Evolutionary conservation across 2,113 vertebrate species (phyloP), one percentile per base, ranked within the genome.

Genomic region (Pterocles burchelli): DNA sequence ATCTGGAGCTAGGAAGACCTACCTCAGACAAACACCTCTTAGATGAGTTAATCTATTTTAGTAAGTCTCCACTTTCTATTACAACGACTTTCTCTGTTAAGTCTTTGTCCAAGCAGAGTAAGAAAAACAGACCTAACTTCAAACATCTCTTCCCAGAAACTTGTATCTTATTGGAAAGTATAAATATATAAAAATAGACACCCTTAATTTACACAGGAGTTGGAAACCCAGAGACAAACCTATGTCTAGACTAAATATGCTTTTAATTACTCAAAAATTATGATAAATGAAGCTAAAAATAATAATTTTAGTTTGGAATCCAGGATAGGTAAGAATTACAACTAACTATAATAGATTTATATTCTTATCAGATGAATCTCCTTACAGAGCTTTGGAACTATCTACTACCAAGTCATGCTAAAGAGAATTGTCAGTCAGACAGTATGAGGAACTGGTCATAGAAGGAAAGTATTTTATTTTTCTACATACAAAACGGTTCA

Each of bases 321-420:
- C 5, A 41, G 9, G 3, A 19, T 68, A 43, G 4, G 41, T 57
- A 52, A 49, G 17, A 45, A 33, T 14, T 17, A 12, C 13, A 61
- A 21, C 5, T 45, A 20, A 20, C 1, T 49, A 28, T 73, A 18
- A 26, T 54, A 13, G 10, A 21, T 86, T 66, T 70, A 6, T 67
- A 15, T 62, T 76, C 24, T 51, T 54, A 25, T 41, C 17, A 88
- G 34, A 18, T n/a, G 11, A 4, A 28, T 26, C 49, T 70, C 14
- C 20, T 62, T 34, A 21, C 21, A 28, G 17, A 58, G 10, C 62
- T 84, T 84, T 72, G 41, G 9, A 77, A 41, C 9, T 38, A 33
- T 9, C 8, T 66, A 6, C 14, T 46, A 41, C 46, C 0, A 0
- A 14, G 34, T 52, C 62, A 57, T 2, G 1, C 45, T 31, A 25